Conservation (phyloP, 2,888 invertebrate genomes). For the Abrostola triplasia region DNA sequence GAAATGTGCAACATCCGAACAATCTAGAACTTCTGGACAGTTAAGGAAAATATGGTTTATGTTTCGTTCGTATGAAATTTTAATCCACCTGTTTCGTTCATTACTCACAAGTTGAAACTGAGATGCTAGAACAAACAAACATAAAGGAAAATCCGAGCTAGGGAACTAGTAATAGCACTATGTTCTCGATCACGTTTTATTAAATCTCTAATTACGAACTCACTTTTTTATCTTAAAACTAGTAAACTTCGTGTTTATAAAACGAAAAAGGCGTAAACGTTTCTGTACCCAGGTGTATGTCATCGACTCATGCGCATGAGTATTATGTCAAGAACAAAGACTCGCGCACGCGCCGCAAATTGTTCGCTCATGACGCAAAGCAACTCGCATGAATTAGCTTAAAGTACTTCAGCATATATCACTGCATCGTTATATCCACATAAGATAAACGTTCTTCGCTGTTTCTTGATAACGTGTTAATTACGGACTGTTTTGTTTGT, state of each 20-base stretch:
- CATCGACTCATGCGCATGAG: conserved; percentile 22
- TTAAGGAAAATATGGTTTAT: conserved; percentile 5
- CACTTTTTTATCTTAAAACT: too few species aligned
- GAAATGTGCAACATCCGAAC: conserved; percentile 19
- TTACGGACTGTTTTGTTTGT: conserved; percentile 2
- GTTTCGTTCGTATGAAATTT: conserved; percentile 17
- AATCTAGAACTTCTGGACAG: conserved; percentile 26
- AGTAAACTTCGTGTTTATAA: background rate
- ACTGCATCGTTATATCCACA: conserved; percentile 22
- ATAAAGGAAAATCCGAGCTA: conserved; percentile 22
- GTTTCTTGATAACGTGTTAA: conserved; percentile 11
- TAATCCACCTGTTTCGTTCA: conserved; percentile 37
- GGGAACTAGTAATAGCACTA: too few species aligned
- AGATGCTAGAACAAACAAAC: conserved; percentile 33
- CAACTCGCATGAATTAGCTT: conserved; percentile 40
- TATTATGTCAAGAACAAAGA: conserved; percentile 54
- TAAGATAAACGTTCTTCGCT: conserved; percentile 11
- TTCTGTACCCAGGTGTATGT: conserved; percentile 27
- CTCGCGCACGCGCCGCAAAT: conserved; percentile 36
- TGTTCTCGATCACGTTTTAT: too few species aligned
- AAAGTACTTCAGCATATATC: conserved; percentile 40
- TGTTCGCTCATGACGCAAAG: conserved; percentile 51
- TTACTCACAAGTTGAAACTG: conserved; percentile 21
- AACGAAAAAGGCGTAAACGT: conserved; percentile 1
- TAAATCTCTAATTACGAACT: too few species aligned